Evolutionary conservation across 1,140 invertebrate species (phyloP).

Genomic region (Diplogasteroides magnus): DNA sequence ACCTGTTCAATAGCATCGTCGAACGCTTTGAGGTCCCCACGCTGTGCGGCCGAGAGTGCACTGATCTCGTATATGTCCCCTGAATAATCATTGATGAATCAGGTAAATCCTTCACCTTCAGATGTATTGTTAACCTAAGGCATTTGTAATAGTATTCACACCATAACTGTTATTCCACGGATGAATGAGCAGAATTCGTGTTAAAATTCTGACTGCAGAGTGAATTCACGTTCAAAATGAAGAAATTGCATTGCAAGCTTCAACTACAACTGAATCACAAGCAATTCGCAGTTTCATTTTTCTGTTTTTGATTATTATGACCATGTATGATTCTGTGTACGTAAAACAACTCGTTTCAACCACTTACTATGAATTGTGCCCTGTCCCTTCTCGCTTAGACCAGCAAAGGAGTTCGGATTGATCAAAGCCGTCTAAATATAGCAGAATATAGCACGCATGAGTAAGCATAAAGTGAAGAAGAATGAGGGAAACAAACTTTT

Average conservation of each 20-base stretch:
- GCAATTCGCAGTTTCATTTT: no score
- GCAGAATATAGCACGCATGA: not conserved
- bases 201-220: not conserved
- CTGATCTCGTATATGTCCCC: conserved; percentile 43
- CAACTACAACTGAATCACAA: no score
- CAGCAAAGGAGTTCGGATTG: not conserved
- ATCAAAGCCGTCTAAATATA: not conserved
- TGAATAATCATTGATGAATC: not conserved
- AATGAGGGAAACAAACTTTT: not conserved
- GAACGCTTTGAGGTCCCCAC: conserved; percentile 35
- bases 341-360: not conserved
- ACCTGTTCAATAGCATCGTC: conserved; percentile 42
- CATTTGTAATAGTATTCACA: no score
- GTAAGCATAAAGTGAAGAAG: not conserved
- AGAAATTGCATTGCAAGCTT: not conserved
- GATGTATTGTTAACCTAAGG: no score
- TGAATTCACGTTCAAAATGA: not conserved
- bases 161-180: not conserved
- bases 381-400: not conserved
- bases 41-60: conserved; percentile 37
- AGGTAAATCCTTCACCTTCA: conserved; percentile 1
- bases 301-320: no score
- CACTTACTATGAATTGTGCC: not conserved
- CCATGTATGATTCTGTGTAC: no score
- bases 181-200: not conserved